These are phyloP conservation scores for Endotricha flammealis DNA, from an alignment of 2,888 invertebrate species.

Conservation along the genomic window DNA sequence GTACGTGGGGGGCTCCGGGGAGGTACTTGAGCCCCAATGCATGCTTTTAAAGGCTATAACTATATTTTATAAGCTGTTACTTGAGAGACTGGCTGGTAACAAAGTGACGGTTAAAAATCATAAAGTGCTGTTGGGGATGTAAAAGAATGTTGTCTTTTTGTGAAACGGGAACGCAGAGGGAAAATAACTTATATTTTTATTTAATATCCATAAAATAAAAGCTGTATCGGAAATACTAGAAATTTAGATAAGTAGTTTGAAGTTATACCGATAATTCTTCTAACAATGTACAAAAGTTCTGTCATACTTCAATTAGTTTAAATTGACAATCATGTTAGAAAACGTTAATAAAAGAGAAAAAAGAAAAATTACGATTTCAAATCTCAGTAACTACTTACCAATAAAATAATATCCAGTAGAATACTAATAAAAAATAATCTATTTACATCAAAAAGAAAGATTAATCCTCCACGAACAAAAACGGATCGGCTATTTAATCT, in stretches of 20 bases:
- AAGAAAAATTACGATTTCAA: background rate
- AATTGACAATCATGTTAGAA: no score
- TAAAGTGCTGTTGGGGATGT: no score
- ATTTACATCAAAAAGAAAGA: conserved; percentile 17
- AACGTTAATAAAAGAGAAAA: no score
- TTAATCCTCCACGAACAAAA: conserved; percentile 30
- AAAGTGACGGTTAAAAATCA: conserved; percentile 4
- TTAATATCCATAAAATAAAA: background rate
- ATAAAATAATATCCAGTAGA: no score
- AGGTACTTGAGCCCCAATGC: background rate
- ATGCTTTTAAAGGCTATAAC: conserved; percentile 2
- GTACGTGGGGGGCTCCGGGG: background rate
- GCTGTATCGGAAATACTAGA: no score
- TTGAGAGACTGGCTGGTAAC: conserved; percentile 1
- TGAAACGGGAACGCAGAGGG: no score
- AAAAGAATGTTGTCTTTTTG: conserved; percentile 10
- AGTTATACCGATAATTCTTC: no score
- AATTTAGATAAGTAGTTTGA: no score
- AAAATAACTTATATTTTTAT: no score
- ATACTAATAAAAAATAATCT: conserved; percentile 15
- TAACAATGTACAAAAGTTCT: no score
- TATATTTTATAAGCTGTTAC: conserved; percentile 9
- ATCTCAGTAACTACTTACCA: no score
- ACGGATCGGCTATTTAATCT: conserved; percentile 37
- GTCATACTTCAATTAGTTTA: no score